Evolutionary conservation across 2,113 vertebrate genomes (phyloP).

Genomic region (Muscicapa adusta): DNA sequence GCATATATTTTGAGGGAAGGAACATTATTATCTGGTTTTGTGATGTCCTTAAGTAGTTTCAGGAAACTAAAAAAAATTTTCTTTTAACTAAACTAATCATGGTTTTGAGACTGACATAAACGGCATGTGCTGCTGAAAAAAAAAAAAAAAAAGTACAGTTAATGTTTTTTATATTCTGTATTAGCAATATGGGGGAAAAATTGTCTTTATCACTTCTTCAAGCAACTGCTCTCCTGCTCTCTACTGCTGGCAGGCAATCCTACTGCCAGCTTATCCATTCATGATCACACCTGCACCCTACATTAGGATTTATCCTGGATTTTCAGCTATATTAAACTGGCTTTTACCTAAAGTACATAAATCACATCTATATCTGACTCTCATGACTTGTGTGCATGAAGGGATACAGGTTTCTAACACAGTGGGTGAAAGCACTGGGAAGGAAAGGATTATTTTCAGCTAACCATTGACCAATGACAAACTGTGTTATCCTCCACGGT

Average conservation of each 20-base stretch:
- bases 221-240: not conserved
- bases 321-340: not conserved
- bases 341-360: not conserved
- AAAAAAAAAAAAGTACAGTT: not conserved
- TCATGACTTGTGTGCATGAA: not conserved
- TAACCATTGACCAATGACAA: not conserved
- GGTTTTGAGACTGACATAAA: not conserved
- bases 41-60: not conserved
- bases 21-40: not conserved
- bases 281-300: not conserved
- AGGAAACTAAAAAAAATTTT: not conserved
- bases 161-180: not conserved
- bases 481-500: not conserved
- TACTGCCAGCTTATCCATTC: not conserved
- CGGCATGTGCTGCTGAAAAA: not conserved
- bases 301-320: not conserved
- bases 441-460: conserved; percentile 15
- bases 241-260: not conserved
- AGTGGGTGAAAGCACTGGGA: not conserved
- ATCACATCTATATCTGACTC: not conserved
- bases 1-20: not conserved
- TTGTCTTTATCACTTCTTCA: not conserved
- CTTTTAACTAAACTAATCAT: not conserved
- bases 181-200: not conserved
- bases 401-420: not conserved